Conservation (phyloP, 1,140 invertebrate genomes). For the Neodiprion lecontei region DNA sequence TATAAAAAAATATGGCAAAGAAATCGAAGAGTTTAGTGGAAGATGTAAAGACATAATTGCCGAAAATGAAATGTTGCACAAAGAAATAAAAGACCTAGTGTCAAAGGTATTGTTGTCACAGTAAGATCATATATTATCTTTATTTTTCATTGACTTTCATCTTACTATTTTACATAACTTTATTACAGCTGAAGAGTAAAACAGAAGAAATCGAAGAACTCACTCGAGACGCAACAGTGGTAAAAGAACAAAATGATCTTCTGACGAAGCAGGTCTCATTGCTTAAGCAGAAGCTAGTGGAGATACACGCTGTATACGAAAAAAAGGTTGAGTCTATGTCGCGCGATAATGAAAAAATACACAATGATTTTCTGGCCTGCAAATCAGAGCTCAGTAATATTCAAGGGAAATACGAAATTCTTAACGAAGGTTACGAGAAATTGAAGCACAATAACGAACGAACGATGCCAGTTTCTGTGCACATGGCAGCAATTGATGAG, state of each 20-base stretch:
- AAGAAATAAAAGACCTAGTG: conserved; percentile 64
- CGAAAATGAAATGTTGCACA: conserved; percentile 70
- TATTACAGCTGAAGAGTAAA: conserved; percentile 49
- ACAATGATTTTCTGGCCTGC: conserved; percentile 62
- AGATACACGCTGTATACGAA: conserved; percentile 67
- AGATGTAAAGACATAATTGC: conserved; percentile 67
- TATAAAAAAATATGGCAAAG: conserved; percentile 66
- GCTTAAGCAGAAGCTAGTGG: conserved; percentile 67
- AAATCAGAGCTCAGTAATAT: conserved; percentile 65
- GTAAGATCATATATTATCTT: conserved; percentile 21
- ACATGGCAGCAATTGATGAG: conserved; percentile 66
- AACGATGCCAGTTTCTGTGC: conserved; percentile 63
- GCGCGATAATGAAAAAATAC: conserved; percentile 66
- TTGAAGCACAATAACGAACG: conserved; percentile 61
- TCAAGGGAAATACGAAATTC: conserved; percentile 63
- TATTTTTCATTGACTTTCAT: conserved; percentile 17
- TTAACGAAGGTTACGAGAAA: conserved; percentile 62
- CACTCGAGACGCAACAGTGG: conserved; percentile 62
- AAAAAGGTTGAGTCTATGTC: conserved; percentile 66
- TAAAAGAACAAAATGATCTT: conserved; percentile 68
- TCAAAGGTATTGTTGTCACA: conserved; percentile 52
- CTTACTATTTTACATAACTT: conserved; percentile 17
- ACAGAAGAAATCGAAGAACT: conserved; percentile 51
- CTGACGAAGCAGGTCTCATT: conserved; percentile 59
- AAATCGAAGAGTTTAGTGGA: conserved; percentile 68